These are phyloP conservation scores for Glyptemys insculpta DNA, from an alignment of 2,797 vertebrate species.

Conservation along the genomic window DNA sequence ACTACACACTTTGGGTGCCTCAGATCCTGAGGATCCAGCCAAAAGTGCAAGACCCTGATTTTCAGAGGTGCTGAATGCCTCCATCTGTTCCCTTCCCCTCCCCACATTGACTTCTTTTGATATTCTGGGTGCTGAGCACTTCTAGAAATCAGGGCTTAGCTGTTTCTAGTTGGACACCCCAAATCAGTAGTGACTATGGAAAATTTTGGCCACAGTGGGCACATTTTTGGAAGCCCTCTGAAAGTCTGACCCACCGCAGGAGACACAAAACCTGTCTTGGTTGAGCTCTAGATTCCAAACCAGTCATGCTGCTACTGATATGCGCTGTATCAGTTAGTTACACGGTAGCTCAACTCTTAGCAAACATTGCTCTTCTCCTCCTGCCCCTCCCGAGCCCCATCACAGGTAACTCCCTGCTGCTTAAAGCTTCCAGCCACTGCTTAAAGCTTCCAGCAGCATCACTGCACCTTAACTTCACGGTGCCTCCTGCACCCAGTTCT, in stretches of 20 bases:
- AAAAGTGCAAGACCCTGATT: neutral
- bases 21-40: neutral
- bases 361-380: neutral
- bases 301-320: neutral
- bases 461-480: neutral
- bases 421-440: neutral
- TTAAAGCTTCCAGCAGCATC: neutral
- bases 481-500: neutral
- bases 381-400: neutral
- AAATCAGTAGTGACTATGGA: neutral
- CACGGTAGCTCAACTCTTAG: neutral
- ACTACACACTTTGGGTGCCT: neutral
- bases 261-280: neutral
- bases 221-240: neutral
- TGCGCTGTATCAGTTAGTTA: neutral
- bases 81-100: neutral
- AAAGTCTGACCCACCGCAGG: neutral
- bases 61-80: neutral
- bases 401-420: neutral
- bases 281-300: neutral
- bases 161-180: neutral
- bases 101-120: neutral
- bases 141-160: neutral
- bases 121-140: neutral
- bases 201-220: neutral